phyloP scores from a whole-genome alignment of 2,888 invertebrate genomes.

The Heliothis peltigera region DNA sequence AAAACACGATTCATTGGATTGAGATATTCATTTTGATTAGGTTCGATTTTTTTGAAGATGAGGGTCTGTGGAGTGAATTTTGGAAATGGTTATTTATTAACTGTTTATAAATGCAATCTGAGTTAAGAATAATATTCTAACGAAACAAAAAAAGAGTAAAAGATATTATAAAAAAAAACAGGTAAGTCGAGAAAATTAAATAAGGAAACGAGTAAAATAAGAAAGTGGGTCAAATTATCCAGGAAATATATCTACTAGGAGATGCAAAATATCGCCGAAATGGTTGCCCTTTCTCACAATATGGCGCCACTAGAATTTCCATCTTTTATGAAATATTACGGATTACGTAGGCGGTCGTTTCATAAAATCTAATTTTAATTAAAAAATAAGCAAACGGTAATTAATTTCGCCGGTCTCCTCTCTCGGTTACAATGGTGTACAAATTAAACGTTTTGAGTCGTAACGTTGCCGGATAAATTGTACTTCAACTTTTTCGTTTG shows the following conservation, averaged over 20 bases:
- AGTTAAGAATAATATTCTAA: slow-evolving; percentile 6
- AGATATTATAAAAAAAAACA: slow-evolving; percentile 64
- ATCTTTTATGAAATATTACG: slow-evolving; percentile 88
- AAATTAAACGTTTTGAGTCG: slow-evolving; percentile 78
- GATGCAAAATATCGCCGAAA: slow-evolving; percentile 85
- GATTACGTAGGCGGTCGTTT: slow-evolving; percentile 82
- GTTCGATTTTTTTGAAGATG: slow-evolving; percentile 65
- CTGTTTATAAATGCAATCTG: slow-evolving; percentile 44
- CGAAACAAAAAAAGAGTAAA: slow-evolving; percentile 53
- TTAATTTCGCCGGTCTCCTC: slow-evolving; percentile 80
- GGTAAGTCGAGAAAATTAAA: slow-evolving; percentile 64
- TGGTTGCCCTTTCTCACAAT: slow-evolving; percentile 87
- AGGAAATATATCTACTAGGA: slow-evolving; percentile 82
- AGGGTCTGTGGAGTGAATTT: slow-evolving; percentile 45
- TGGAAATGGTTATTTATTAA: slow-evolving; percentile 54
- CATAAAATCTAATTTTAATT: slow-evolving; percentile 87
- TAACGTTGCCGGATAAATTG: slow-evolving; percentile 71
- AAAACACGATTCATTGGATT: slow-evolving; percentile 73
- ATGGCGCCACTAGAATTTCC: slow-evolving; percentile 88
- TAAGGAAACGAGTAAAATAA: slow-evolving; percentile 68
- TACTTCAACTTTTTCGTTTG: slow-evolving; percentile 65
- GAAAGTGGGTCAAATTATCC: slow-evolving; percentile 81
- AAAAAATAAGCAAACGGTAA: slow-evolving; percentile 87
- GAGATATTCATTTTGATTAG: slow-evolving; percentile 77
- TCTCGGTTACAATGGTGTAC: slow-evolving; percentile 79